phyloP scores from a whole-genome alignment of 2,888 invertebrate genomes.

The Drosophila putrida region DNA sequence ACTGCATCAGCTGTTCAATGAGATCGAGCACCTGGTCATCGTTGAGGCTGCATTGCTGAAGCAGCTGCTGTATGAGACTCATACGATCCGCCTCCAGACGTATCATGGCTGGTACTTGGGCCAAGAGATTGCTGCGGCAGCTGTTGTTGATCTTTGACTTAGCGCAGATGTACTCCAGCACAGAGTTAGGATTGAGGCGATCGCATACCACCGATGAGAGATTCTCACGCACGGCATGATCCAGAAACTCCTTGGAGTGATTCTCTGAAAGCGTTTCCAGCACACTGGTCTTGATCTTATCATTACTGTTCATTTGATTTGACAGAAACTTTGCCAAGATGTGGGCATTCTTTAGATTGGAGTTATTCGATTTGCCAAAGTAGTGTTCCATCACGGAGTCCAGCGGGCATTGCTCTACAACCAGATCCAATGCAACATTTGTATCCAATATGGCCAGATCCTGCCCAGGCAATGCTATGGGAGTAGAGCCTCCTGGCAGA shows the following conservation, averaged over 20 bases:
- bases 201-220: conserved; percentile 85
- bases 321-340: conserved; percentile 80
- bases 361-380: conserved; percentile 57
- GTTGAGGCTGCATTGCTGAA: conserved; percentile 67
- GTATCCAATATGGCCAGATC: conserved; percentile 63
- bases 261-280: conserved; percentile 84
- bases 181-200: conserved; percentile 82
- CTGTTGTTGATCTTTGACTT: conserved; percentile 82
- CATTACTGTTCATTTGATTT: conserved; percentile 76
- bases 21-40: conserved; percentile 80
- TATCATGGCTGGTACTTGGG: conserved; percentile 77
- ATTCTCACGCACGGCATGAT: conserved; percentile 85
- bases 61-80: conserved; percentile 70
- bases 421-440: conserved; percentile 66
- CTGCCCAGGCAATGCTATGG: conserved; percentile 1
- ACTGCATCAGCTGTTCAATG: conserved; percentile 73
- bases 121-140: conserved; percentile 78
- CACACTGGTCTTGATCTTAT: conserved; percentile 80
- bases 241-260: conserved; percentile 84
- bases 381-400: conserved; percentile 81
- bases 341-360: conserved; percentile 62
- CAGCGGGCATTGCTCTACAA: conserved; percentile 71
- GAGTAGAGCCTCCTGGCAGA: background rate
- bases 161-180: conserved; percentile 83
- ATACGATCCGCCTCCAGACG: conserved; percentile 76